Percentiles rank a stretch among this genome's conserved stretches.
Conservation (phyloP, 2,797 vertebrate species). For the Labeo calbasu region DNA sequence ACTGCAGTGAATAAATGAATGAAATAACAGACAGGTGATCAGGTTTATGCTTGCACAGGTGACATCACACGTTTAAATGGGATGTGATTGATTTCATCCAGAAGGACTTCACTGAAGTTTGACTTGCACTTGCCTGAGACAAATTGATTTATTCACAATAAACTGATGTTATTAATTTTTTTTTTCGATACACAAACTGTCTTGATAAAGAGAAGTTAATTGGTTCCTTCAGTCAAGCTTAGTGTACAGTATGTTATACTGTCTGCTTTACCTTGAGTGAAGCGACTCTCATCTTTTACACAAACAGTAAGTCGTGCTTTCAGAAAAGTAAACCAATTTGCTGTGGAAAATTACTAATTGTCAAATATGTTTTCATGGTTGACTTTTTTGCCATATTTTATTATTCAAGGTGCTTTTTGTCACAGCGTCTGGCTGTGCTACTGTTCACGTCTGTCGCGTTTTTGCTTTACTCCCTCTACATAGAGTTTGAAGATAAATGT, state of each 20-base stretch:
- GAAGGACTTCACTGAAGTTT: background rate
- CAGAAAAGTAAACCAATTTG: slow-evolving; percentile 14
- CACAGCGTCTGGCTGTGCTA: slow-evolving; percentile 5
- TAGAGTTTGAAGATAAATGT: slow-evolving; percentile 41
- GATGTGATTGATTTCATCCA: background rate
- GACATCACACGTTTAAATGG: background rate
- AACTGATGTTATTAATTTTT: background rate
- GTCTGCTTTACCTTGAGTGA: slow-evolving; percentile 8
- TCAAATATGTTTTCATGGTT: slow-evolving; percentile 15
- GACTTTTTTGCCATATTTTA: background rate
- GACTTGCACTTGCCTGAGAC: background rate
- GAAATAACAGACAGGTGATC: background rate
- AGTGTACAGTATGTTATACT: background rate
- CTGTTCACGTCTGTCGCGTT: background rate
- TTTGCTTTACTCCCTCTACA: slow-evolving; percentile 29
- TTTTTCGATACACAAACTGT: background rate
- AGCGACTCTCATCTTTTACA: background rate
- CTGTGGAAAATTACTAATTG: slow-evolving; percentile 15
- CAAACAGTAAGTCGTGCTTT: background rate
- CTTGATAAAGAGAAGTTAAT: background rate
- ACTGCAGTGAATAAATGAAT: background rate
- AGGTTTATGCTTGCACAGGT: background rate
- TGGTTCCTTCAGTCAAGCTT: slow-evolving; percentile 11
- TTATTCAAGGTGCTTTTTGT: slow-evolving; percentile 17
- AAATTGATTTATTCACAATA: background rate